Base-by-base conservation (phyloP, 1,140 invertebrate species). In the Hydropsyche tenuis region DNA sequence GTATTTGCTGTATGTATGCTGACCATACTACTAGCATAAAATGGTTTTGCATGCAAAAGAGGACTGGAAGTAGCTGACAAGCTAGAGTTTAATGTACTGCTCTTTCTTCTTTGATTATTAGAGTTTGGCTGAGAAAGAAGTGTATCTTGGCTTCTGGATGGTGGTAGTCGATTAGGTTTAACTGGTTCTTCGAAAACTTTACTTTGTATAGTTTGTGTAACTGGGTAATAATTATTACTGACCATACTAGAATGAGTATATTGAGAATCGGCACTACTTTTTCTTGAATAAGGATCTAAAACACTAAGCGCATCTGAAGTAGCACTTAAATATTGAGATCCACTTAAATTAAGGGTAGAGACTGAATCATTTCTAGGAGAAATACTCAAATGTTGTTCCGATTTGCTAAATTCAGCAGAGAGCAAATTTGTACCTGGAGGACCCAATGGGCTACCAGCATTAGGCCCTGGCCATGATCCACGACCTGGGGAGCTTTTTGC, bases 401-500 rank as follows among this genome's bases (percentile, higher is more conserved):
- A 94, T 79, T 94, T 93, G 56, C 92, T 94, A 75, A 94, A 90
- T 79, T 94, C 93, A 0, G 88, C 86, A 23, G 87, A 88, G n/a
- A 88, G 79, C 1, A 91, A 80, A 65, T 82, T 82, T 0, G 81
- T 75, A 69, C 82, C 82, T 1, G 86, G 85, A 1, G 85, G 86
- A 43, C 80, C 83, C 6, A 85, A 84, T 0, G 89, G 86, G n/a
- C 90, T 92, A 0, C 69, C 53, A 1, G 73, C 76, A 48, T 74
- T 77, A 0, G 92, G 92, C 0, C 92, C 93, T 0, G 92, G 92
- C 93, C 93, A 94, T 37, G 91, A 93, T 1, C 93, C 93, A 43
- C 93, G 85, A 0, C 91, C 91, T 0, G 90, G 90, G 66, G 89
- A 91, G 1, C 90, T 90, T 81, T 94, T 94, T 0, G 89, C 89